Evolutionary conservation across 2,888 invertebrate species (phyloP).

Genomic region (Anaspis maculata): DNA sequence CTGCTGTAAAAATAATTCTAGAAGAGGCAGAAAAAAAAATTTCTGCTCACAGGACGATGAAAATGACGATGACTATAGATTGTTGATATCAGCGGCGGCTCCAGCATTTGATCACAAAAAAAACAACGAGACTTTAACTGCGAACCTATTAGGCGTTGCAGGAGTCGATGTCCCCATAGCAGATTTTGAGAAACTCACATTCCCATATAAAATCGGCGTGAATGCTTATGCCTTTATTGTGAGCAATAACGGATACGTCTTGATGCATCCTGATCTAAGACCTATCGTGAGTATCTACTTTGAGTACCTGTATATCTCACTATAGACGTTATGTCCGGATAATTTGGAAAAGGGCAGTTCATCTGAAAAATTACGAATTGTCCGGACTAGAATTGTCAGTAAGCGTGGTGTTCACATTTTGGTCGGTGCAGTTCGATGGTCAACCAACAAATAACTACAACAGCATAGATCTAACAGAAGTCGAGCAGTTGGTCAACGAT

Average conservation of each 20-base stretch:
- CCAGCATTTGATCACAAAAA: slow-evolving; percentile 80
- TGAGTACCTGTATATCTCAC: not conserved
- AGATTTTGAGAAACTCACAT: slow-evolving; percentile 81
- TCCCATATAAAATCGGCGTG: slow-evolving; percentile 90
- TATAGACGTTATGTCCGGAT: too few species aligned
- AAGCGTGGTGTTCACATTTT: slow-evolving; percentile 2
- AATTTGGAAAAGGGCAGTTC: too few species aligned
- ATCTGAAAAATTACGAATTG: slow-evolving; percentile 1
- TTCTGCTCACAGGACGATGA: slow-evolving; percentile 28
- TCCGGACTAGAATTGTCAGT: not conserved
- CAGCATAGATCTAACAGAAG: slow-evolving; percentile 91
- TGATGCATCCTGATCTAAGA: slow-evolving; percentile 88
- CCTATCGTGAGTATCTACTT: slow-evolving; percentile 61
- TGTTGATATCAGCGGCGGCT: slow-evolving; percentile 86
- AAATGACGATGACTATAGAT: slow-evolving; percentile 48
- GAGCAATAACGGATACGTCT: slow-evolving; percentile 92
- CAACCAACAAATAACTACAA: slow-evolving; percentile 63
- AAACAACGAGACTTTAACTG: slow-evolving; percentile 51
- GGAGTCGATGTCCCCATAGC: slow-evolving; percentile 91
- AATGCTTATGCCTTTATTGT: slow-evolving; percentile 95
- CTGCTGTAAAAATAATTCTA: too few species aligned
- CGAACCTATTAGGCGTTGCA: slow-evolving; percentile 86
- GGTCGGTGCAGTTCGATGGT: slow-evolving; percentile 25
- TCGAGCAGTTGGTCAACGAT: slow-evolving; percentile 74
- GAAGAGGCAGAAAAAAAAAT: too few species aligned